Base-by-base conservation (phyloP, 1,140 invertebrate genomes). In the Nephotettix cincticeps region DNA sequence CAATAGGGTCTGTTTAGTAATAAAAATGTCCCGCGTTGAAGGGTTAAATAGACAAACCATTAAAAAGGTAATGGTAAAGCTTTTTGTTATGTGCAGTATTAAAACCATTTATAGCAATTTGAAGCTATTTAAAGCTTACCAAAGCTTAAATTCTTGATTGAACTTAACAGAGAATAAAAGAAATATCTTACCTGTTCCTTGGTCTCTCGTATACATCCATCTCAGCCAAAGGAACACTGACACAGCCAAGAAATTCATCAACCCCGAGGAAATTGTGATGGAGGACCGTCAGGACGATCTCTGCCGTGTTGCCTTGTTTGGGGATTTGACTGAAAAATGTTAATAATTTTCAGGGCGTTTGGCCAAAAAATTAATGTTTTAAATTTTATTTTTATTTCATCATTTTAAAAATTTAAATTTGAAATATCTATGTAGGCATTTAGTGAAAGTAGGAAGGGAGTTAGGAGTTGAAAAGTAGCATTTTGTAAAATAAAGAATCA, bases 221-320 rank as follows among this genome's bases (percentile, higher is more conserved):
- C 75, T 91, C 90, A 79, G 91, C 89, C 72, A 97, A 85, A 43
- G 94, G 93, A 76, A 97, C 87, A 75, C 85, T 84, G 65, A 90
- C 86, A 80, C 91, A 90, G 70, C 96, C 96, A 69, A 98, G 84
- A 84, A 97, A 97, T 81, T 98, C 94, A 83, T 97, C 95, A n/a
- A 93, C 86, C 40, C 94, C 93, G 65, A 98, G 80, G 78, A 94
- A 90, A 77, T 95, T 96, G 73, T 93, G 88, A 83, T 97, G 94
- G 69, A 94, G 86, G 14, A 91, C 91, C 63, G 92, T 95, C 28
- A 98, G 84, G 23, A 91, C 84, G 69, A 97, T 88, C 80, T 93
- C 92, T 25, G 92, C 92, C 19, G 89, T 94, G 79, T 95, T 96
- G 73, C 92, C 93, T 80, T 93, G 92, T 71, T 91, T 86, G 11